phyloP scores from a whole-genome alignment of 2,797 vertebrate genomes.

The Eurystomus glaucurus region DNA sequence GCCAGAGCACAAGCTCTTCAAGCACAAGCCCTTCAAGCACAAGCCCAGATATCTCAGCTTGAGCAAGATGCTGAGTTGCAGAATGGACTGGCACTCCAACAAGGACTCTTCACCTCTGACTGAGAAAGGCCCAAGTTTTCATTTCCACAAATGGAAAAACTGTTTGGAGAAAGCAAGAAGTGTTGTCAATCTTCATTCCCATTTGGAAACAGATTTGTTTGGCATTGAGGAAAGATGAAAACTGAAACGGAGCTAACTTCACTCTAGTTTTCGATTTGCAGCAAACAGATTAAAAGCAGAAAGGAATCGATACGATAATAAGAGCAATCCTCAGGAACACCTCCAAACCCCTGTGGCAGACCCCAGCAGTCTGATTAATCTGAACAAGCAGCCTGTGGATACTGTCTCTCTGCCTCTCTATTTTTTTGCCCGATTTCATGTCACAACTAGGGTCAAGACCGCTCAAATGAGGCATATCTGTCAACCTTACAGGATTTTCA shows the following conservation, averaged over 20 bases:
- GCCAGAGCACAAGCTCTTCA: not conserved
- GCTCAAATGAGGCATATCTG: not conserved
- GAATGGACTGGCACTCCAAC: not conserved
- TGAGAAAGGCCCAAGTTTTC: not conserved
- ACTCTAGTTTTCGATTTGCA: not conserved
- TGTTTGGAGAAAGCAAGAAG: not conserved
- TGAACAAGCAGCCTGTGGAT: not conserved
- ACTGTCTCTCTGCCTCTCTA: not conserved
- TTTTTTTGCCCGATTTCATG: not conserved
- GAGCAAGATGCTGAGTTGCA: not conserved
- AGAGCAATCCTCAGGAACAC: not conserved
- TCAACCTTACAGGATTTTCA: not conserved
- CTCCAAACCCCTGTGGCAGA: constrained; percentile 10
- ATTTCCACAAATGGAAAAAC: not conserved
- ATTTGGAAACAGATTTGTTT: not conserved
- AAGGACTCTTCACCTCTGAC: not conserved
- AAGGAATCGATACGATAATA: not conserved
- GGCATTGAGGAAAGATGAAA: not conserved
- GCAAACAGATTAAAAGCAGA: constrained; percentile 33
- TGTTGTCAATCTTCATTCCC: not conserved
- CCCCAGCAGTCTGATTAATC: constrained; percentile 2
- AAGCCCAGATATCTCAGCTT: not conserved
- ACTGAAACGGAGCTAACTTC: not conserved
- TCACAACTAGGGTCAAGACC: not conserved
- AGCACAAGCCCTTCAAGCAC: not conserved